phyloP scores from a whole-genome alignment of 2,888 invertebrate species.

The Orthonychiurus folsomi region DNA sequence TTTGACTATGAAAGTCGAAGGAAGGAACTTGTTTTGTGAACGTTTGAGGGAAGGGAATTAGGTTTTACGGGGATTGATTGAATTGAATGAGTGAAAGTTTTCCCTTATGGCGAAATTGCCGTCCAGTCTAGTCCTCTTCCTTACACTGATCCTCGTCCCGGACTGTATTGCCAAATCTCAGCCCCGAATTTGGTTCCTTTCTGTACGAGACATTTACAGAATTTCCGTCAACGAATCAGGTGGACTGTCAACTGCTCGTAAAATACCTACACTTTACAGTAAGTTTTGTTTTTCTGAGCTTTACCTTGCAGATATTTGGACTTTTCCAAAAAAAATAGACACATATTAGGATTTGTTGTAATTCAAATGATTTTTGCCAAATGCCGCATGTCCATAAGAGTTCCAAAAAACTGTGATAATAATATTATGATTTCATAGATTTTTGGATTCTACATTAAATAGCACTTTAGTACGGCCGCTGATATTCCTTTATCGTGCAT shows the following conservation, averaged over 20 bases:
- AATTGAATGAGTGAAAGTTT: neutral
- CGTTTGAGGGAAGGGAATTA: no score
- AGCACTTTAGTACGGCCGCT: no score
- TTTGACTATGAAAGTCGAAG: no score
- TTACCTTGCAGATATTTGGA: neutral
- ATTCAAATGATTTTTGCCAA: neutral
- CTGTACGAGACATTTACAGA: neutral
- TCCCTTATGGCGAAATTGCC: conserved; percentile 8
- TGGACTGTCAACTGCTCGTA: neutral
- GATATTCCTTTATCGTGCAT: no score
- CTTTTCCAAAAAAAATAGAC: neutral
- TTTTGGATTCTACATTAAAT: no score
- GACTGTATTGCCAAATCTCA: neutral
- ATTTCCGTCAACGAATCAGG: neutral
- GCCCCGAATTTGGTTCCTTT: neutral
- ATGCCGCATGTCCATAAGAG: no score
- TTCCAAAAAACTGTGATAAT: no score
- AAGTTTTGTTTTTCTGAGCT: neutral
- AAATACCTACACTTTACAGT: conserved; percentile 11
- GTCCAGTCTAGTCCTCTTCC: neutral
- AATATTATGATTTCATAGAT: no score
- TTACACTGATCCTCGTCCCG: neutral
- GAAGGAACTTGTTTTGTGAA: no score
- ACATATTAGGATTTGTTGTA: neutral
- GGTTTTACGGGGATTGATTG: no score